These are phyloP conservation scores for Drosophila bifasciata DNA, from an alignment of 1,140 invertebrate species.

Conservation along the genomic window DNA sequence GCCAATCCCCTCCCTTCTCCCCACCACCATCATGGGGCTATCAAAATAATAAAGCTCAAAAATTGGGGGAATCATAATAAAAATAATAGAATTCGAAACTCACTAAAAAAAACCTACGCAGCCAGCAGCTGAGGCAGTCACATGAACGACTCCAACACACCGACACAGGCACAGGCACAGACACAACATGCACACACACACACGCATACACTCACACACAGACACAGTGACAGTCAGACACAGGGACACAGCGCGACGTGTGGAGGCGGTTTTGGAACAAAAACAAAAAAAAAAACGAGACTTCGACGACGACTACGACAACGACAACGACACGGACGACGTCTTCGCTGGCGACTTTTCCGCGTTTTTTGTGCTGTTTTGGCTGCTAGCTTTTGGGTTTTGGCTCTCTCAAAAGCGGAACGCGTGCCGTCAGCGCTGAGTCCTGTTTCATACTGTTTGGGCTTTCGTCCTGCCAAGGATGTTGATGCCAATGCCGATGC, in stretches of 20 bases:
- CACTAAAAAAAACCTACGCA: constrained; percentile 39
- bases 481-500: constrained; percentile 2
- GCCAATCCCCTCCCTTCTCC: not conserved
- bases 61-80: not conserved
- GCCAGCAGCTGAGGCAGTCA: constrained; percentile 57
- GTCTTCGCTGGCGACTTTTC: constrained; percentile 28
- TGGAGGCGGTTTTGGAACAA: constrained; percentile 27
- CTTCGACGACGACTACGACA: constrained; percentile 27
- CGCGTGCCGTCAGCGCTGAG: constrained; percentile 80
- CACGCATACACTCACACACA: constrained; percentile 11
- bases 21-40: too few species aligned
- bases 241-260: constrained; percentile 20
- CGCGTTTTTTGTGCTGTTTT: constrained; percentile 44
- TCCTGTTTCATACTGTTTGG: constrained; percentile 74
- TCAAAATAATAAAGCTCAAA: not conserved
- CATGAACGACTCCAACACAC: constrained; percentile 42
- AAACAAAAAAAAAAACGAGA: constrained; percentile 29
- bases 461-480: constrained; percentile 34
- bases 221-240: constrained; percentile 20
- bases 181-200: constrained; percentile 21
- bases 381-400: constrained; percentile 45
- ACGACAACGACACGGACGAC: constrained; percentile 25
- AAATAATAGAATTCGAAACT: constrained; percentile 13
- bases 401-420: constrained; percentile 58
- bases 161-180: constrained; percentile 20